Evolutionary conservation across 2,113 vertebrate species (phyloP).

Genomic region (Sus scrofa): DNA sequence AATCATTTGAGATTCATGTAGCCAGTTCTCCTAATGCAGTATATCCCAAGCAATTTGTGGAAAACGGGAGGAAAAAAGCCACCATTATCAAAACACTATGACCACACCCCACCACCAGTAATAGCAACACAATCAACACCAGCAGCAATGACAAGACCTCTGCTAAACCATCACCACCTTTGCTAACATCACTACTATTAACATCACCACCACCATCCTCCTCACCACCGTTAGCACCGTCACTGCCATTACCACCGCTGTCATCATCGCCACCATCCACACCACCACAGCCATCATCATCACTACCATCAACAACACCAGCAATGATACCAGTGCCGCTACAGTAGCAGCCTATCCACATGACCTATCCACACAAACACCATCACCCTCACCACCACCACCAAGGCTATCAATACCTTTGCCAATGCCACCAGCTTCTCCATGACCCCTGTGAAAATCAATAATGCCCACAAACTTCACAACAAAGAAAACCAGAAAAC

Average conservation of each 20-base stretch:
- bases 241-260: background rate
- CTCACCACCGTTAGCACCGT: background rate
- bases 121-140: accelerated
- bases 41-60: background rate
- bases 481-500: background rate
- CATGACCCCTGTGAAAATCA: background rate
- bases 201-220: background rate
- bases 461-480: background rate
- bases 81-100: background rate
- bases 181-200: background rate
- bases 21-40: background rate
- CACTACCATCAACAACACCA: too few species aligned
- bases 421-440: background rate
- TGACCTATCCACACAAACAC: background rate
- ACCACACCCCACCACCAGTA: too few species aligned
- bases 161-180: accelerated
- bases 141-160: background rate
- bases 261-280: too few species aligned
- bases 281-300: background rate
- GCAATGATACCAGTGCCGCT: too few species aligned
- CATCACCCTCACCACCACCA: too few species aligned
- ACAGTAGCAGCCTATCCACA: too few species aligned
- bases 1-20: background rate
- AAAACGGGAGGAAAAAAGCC: background rate
- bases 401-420: too few species aligned